Evolutionary conservation across 92 coral and sea anemone species (phyloP).

Genomic region (Palythoa grandis): DNA sequence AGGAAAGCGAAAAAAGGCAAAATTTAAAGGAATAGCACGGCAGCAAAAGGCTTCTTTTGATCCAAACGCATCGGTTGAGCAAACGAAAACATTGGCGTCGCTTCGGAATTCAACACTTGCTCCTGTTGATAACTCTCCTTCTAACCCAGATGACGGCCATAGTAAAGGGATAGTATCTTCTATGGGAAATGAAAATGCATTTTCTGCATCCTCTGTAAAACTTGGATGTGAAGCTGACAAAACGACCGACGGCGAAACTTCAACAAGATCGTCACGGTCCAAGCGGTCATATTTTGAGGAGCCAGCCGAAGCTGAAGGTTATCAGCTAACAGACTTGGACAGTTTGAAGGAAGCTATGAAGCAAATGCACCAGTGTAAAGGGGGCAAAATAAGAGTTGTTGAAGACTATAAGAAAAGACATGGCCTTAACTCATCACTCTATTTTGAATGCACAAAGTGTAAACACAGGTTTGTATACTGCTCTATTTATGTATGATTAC

Average conservation of each 20-base stretch:
- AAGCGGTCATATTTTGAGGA: slow-evolving; percentile 20
- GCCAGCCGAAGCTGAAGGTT: slow-evolving; percentile 32
- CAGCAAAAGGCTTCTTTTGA: background rate
- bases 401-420: slow-evolving; percentile 16
- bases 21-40: slow-evolving; percentile 18
- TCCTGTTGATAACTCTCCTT: background rate
- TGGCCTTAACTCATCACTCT: slow-evolving; percentile 16
- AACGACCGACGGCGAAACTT: background rate
- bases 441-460: slow-evolving; percentile 24
- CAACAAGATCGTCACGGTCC: slow-evolving; percentile 15
- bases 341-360: slow-evolving; percentile 18
- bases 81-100: background rate
- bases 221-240: background rate
- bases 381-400: slow-evolving; percentile 3
- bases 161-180: background rate
- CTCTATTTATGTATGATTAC: slow-evolving; percentile 5
- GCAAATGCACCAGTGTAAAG: slow-evolving; percentile 34
- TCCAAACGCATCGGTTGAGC: background rate
- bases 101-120: background rate
- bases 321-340: slow-evolving; percentile 7
- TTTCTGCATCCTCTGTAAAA: slow-evolving; percentile 21
- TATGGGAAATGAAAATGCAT: background rate
- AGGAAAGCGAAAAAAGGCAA: slow-evolving; percentile 18
- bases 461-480: slow-evolving; percentile 23
- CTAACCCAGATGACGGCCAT: slow-evolving; percentile 4